Conservation (phyloP, 1,140 invertebrate species). For the Drosophila burlai region DNA sequence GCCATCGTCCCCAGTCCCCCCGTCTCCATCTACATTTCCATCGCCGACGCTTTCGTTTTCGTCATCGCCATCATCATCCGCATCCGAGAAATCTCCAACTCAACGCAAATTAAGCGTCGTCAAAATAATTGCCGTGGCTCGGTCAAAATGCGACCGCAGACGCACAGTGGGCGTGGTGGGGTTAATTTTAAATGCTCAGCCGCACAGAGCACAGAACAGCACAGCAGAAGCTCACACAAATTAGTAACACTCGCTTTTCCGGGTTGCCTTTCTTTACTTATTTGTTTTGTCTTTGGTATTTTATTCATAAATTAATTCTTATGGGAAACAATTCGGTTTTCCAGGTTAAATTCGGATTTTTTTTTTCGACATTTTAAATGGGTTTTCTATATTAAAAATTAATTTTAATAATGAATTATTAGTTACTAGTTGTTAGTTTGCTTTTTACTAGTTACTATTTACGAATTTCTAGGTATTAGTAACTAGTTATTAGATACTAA, state of each 20-base stretch:
- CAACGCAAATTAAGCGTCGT: conserved; percentile 82
- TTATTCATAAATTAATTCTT: neutral
- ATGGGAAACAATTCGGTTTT: neutral
- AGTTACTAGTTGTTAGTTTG: too few relatives aligned
- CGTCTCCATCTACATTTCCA: conserved; percentile 26
- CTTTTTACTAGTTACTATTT: too few relatives aligned
- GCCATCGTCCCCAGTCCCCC: conserved; percentile 15
- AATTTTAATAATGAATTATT: neutral
- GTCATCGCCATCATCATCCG: conserved; percentile 50
- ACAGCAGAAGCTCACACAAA: neutral
- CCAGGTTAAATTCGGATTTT: neutral
- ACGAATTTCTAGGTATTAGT: too few relatives aligned
- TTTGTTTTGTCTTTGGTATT: neutral
- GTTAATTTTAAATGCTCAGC: conserved; percentile 23
- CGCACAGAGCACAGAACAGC: neutral
- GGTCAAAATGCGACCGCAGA: conserved; percentile 55
- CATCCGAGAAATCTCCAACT: conserved; percentile 66
- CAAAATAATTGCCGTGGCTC: conserved; percentile 81
- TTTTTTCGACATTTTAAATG: neutral
- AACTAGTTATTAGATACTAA: too few relatives aligned
- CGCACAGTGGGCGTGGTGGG: conserved; percentile 46
- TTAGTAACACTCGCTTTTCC: conserved; percentile 27
- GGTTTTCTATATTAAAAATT: neutral
- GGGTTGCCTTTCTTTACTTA: neutral
- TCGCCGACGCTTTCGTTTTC: conserved; percentile 10